Evolutionary conservation across 2,797 vertebrate genomes (phyloP).

Genomic region (Pelodytes ibericus): DNA sequence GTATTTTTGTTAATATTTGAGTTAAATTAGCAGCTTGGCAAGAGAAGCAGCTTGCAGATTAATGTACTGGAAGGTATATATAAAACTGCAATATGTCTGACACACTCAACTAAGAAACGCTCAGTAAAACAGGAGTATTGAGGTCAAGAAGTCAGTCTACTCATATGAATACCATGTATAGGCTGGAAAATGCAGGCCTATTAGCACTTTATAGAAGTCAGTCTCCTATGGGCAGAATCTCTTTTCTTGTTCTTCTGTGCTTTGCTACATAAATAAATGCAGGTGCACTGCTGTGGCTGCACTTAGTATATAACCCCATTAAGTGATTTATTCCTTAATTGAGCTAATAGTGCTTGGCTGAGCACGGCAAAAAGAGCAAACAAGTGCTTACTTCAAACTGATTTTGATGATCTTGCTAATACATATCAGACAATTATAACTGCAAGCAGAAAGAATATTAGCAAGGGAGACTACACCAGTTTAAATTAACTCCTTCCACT

Average conservation of each 20-base stretch:
- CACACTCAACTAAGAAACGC: not conserved
- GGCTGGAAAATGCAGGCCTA: not conserved
- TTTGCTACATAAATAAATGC: not conserved
- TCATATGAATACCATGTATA: not conserved
- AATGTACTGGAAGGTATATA: not conserved
- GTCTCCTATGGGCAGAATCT: not conserved
- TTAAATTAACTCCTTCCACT: not conserved
- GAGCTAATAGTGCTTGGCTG: constrained; percentile 4
- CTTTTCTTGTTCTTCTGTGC: not conserved
- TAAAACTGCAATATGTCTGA: not conserved
- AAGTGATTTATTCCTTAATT: constrained; percentile 8
- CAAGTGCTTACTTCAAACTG: constrained; percentile 5
- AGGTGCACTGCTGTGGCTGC: not conserved
- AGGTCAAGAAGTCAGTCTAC: not conserved
- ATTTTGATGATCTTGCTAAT: constrained; percentile 8
- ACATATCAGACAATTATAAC: not conserved
- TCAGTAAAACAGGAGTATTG: not conserved
- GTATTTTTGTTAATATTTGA: not conserved
- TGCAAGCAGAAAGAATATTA: not conserved
- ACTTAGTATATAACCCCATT: constrained; percentile 1
- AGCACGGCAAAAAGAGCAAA: not conserved
- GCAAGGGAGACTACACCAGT: not conserved
- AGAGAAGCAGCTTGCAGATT: not conserved
- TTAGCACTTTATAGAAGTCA: not conserved
- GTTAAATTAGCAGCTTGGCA: not conserved